Base-by-base conservation (phyloP, 2,797 vertebrate genomes). In the Alcedo quadribrachys region DNA sequence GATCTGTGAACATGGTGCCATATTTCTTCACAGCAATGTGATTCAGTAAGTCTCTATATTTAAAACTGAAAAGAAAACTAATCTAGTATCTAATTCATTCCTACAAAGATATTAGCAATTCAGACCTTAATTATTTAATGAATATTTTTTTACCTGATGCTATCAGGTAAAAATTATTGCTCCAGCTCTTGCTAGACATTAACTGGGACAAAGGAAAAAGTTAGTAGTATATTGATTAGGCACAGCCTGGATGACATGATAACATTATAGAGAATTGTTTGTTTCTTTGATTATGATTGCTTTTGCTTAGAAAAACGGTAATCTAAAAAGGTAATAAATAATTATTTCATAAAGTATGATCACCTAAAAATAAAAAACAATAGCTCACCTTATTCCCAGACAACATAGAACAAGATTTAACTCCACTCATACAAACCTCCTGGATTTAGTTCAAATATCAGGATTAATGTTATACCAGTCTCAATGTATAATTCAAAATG, bases 281-380 rank as follows among this genome's bases (percentile, higher is more conserved):
- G 8, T 57, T 69, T 66, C 19, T 78, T 89, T 91, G 5, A 61
- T 85, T 24, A 77, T 54, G 18, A 11, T 42, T 83, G 42, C 20
- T 69, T 54, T 57, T 85, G 35, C 70, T 45, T 89, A 22, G 24
- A 67, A 19, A n/a, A 69, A 15, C 25, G 82, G 35, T 27, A 42
- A 69, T 83, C 51, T 85, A 63, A 93, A 95, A 95, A 92, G 43
- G 13, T 77, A 90, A 89, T 73, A 83, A 90, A 50, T 89, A 82
- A 89, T 93, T 93, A 85, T 85, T 92, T 94, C 12, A 48, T 60
- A 12, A 19, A 81, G 2, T 28, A 22, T 33, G 48, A 60, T 76
- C 84, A 75, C 10, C 14, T 60, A 87, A 70, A 54, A 86, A 57
- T 62, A 54, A 45, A 86, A 85, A 85, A 66, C 45, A 57, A 32